phyloP scores from a whole-genome alignment of 2,888 invertebrate genomes.

The Yponomeuta evonymella region DNA sequence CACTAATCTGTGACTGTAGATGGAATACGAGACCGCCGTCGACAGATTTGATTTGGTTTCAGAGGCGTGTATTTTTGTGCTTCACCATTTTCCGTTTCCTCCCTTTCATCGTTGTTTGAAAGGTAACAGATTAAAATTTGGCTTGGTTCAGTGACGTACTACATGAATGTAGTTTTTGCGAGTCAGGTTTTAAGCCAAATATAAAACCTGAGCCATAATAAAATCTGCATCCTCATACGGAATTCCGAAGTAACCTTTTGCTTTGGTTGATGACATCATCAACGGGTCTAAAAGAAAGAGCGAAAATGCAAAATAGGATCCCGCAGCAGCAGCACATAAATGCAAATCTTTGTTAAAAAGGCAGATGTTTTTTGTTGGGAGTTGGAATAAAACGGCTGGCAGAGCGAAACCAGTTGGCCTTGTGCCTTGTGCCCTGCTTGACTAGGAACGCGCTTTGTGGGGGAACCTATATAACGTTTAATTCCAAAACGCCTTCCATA shows the following conservation, averaged over 20 bases:
- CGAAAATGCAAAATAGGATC: not conserved
- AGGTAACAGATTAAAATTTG: not conserved
- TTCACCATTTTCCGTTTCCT: not conserved
- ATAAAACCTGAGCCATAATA: not conserved
- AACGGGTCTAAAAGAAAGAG: not conserved
- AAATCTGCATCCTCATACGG: not conserved
- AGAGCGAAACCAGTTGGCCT: slow-evolving; percentile 45
- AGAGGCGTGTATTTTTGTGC: not conserved
- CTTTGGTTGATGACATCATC: not conserved
- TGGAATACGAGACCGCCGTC: not conserved
- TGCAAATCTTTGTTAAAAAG: slow-evolving; percentile 10
- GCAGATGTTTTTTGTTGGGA: slow-evolving; percentile 25
- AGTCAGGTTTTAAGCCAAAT: not conserved
- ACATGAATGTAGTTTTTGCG: too few species aligned
- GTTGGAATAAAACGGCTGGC: slow-evolving; percentile 27
- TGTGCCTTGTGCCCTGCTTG: slow-evolving; percentile 25
- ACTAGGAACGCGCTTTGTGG: slow-evolving; percentile 22
- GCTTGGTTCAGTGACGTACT: too few species aligned
- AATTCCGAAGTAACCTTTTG: not conserved
- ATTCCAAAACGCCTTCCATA: not conserved
- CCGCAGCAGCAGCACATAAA: not conserved
- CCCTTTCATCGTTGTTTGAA: not conserved
- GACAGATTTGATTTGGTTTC: not conserved
- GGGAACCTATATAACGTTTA: slow-evolving; percentile 9
- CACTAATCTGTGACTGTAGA: not conserved